Evolutionary conservation across 2,888 invertebrate genomes (phyloP).

Genomic region (Halictus quadricinctus): DNA sequence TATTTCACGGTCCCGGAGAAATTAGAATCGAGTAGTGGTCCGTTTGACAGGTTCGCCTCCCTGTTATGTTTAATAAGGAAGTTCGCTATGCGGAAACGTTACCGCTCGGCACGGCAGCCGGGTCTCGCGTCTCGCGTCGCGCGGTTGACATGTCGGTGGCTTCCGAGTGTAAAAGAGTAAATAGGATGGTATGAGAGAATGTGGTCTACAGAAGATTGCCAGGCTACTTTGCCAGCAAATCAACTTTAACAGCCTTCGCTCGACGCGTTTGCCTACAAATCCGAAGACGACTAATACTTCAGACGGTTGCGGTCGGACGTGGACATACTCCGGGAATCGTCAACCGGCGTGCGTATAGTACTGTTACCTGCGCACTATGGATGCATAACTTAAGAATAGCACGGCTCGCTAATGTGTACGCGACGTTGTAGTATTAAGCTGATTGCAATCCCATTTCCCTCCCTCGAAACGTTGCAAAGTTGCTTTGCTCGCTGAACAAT

Average conservation of each 20-base stretch:
- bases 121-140: not conserved
- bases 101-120: not conserved
- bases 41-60: constrained; percentile 3
- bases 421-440: not conserved
- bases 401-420: not conserved
- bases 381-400: not conserved
- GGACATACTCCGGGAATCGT: not conserved
- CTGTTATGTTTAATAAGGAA: not conserved
- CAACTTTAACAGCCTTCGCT: constrained; percentile 3
- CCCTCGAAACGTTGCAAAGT: not conserved
- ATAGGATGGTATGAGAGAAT: not conserved
- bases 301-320: not conserved
- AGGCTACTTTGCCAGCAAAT: constrained; percentile 6
- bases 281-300: constrained; percentile 12
- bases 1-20: not conserved
- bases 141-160: not conserved
- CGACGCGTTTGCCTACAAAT: constrained; percentile 5
- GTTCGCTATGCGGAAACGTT: constrained; percentile 3
- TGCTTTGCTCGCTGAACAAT: not conserved
- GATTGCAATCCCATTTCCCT: not conserved
- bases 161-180: constrained; percentile 21
- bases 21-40: not conserved
- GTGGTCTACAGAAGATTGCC: constrained; percentile 11
- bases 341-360: not conserved
- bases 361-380: not conserved